Percentiles rank a stretch among this genome's conserved stretches.
phyloP scores from a whole-genome alignment of 2,888 invertebrate species.

The Hyposoter dolosus region DNA sequence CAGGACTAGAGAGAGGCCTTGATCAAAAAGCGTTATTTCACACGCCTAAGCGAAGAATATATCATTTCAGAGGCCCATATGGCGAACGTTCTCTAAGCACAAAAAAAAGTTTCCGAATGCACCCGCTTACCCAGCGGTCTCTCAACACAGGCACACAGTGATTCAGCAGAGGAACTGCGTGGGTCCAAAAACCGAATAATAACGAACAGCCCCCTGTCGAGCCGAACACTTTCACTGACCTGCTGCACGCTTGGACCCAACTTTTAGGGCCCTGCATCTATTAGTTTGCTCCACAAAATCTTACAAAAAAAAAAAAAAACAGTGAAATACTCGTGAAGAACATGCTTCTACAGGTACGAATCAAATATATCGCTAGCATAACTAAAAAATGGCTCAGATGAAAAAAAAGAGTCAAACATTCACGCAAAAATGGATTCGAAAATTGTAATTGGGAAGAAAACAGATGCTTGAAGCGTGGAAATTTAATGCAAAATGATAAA shows the following conservation, averaged over 20 bases:
- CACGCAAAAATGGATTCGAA: not conserved
- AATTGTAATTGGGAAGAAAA: no score
- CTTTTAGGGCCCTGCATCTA: slow-evolving; percentile 22
- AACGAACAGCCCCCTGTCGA: slow-evolving; percentile 58
- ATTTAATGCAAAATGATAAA: no score
- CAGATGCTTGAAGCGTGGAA: no score
- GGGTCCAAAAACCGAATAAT: slow-evolving; percentile 50
- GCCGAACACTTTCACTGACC: slow-evolving; percentile 74
- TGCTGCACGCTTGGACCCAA: slow-evolving; percentile 50
- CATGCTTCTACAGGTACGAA: not conserved
- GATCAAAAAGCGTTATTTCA: slow-evolving; percentile 39
- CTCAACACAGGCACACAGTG: slow-evolving; percentile 12
- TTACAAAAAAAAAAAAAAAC: not conserved
- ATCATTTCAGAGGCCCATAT: slow-evolving; percentile 25
- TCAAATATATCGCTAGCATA: not conserved
- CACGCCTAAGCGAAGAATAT: slow-evolving; percentile 25
- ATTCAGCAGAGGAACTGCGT: slow-evolving; percentile 48
- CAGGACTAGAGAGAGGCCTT: slow-evolving; percentile 19
- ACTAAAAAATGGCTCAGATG: not conserved
- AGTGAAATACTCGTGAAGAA: slow-evolving; percentile 7
- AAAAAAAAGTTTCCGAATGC: slow-evolving; percentile 49
- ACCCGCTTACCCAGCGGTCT: slow-evolving; percentile 43
- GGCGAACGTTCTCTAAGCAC: slow-evolving; percentile 15
- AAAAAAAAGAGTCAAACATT: not conserved
- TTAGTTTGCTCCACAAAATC: not conserved